These are phyloP conservation scores for Phoenicopterus ruber DNA, from an alignment of 2,113 vertebrate species.

Conservation along the genomic window DNA sequence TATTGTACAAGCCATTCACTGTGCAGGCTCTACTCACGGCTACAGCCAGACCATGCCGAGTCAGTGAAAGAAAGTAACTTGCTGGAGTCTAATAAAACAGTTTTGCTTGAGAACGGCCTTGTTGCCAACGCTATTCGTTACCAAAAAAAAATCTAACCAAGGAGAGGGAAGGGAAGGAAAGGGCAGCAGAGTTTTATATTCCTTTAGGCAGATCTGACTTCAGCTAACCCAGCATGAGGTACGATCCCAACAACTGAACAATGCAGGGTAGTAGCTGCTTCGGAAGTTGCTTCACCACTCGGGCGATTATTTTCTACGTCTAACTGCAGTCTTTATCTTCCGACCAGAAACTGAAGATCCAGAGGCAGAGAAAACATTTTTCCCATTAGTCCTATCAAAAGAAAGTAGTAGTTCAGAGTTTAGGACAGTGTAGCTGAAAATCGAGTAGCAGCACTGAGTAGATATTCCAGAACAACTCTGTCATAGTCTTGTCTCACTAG, in stretches of 20 bases:
- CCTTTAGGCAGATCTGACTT: conserved; percentile 74
- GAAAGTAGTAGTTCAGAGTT: conserved; percentile 51
- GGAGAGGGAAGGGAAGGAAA: not conserved
- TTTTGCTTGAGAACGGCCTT: conserved; percentile 67
- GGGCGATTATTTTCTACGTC: conserved; percentile 87
- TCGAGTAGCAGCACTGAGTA: conserved; percentile 24
- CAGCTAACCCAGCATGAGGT: conserved; percentile 70
- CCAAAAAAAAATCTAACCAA: not conserved
- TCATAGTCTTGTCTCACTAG: conserved; percentile 13
- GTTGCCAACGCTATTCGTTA: conserved; percentile 67
- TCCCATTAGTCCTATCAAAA: conserved; percentile 76
- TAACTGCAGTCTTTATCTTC: conserved; percentile 95
- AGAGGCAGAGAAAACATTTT: conserved; percentile 72
- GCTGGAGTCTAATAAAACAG: conserved; percentile 69
- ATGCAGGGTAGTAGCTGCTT: conserved; percentile 68
- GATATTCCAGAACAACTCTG: conserved; percentile 14
- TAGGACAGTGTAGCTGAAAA: conserved; percentile 1
- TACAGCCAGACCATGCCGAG: conserved; percentile 76
- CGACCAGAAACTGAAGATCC: conserved; percentile 82
- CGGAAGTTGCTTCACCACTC: conserved; percentile 60
- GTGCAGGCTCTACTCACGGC: conserved; percentile 71
- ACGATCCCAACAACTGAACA: conserved; percentile 70
- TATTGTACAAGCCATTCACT: conserved; percentile 79
- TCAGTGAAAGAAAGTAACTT: conserved; percentile 66
- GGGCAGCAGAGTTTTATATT: conserved; percentile 60